Conservation (phyloP, 2,113 vertebrate species). For the Morone saxatilis region DNA sequence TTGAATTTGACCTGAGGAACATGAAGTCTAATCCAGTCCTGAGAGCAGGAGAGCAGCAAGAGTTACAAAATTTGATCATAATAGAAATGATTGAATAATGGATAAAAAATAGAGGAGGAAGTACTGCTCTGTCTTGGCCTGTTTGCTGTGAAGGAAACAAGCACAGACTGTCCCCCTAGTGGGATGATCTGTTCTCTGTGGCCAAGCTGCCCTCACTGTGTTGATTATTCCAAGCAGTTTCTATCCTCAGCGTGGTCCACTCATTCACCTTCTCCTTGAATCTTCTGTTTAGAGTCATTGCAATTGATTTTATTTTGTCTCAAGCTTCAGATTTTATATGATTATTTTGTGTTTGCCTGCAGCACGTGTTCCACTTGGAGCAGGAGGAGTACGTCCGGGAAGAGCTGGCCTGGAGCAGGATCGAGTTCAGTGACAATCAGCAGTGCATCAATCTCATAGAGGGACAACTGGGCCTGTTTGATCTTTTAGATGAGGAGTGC, state of each 20-base stretch:
- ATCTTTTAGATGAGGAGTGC: slow-evolving; percentile 88
- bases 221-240: background rate
- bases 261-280: background rate
- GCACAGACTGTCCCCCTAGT: background rate
- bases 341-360: slow-evolving; percentile 24
- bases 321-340: background rate
- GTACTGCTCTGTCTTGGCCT: background rate
- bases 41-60: no score
- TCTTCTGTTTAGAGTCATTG: background rate
- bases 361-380: slow-evolving; percentile 88
- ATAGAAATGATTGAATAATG: no score
- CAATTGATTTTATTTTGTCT: background rate
- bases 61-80: no score
- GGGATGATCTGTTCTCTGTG: background rate
- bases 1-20: no score
- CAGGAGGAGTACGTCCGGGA: slow-evolving; percentile 88
- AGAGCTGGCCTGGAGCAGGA: slow-evolving; percentile 85
- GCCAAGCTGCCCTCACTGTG: background rate
- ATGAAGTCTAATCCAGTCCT: no score
- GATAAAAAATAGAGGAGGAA: background rate
- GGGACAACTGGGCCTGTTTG: slow-evolving; percentile 83
- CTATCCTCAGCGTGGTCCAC: background rate
- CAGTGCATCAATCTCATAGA: slow-evolving; percentile 85
- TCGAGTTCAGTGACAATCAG: slow-evolving; percentile 87
- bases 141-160: background rate